Percentiles rank a stretch among this genome's conserved stretches.
Evolutionary conservation across 1,140 invertebrate genomes (phyloP).

Genomic region (Pseudomyrmex dendroicus): DNA sequence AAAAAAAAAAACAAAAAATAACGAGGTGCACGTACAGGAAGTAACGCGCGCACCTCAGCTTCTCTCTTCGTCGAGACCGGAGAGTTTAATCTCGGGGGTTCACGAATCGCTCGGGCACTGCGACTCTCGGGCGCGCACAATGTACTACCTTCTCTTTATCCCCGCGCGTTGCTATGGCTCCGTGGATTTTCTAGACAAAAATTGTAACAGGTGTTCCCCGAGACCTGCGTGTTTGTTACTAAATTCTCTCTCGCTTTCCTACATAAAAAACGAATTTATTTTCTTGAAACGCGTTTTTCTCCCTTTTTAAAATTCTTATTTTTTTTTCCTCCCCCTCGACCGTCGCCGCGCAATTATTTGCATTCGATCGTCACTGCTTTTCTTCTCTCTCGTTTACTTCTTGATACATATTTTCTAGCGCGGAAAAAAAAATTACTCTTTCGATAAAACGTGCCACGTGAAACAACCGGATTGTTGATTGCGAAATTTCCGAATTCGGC

Average conservation of each 20-base stretch:
- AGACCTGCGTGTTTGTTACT: background rate
- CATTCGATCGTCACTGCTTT: no score
- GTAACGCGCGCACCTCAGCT: slow-evolving; percentile 34
- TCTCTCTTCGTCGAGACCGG: slow-evolving; percentile 51
- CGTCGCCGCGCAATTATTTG: background rate
- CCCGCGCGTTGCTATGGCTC: slow-evolving; percentile 4
- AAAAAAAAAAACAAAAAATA: slow-evolving; percentile 19
- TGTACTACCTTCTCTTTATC: slow-evolving; percentile 25
- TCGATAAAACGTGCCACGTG: background rate
- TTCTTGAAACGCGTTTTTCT: background rate
- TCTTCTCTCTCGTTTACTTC: no score
- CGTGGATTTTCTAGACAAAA: slow-evolving; percentile 30
- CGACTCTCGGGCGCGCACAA: slow-evolving; percentile 15
- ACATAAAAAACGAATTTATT: slow-evolving; percentile 4
- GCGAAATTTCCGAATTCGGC: slow-evolving; percentile 16
- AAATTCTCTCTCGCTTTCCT: background rate
- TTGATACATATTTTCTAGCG: background rate
- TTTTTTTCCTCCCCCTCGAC: no score
- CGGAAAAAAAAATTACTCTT: background rate
- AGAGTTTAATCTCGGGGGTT: slow-evolving; percentile 59
- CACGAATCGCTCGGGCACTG: slow-evolving; percentile 39
- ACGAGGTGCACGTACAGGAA: slow-evolving; percentile 21
- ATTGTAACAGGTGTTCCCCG: slow-evolving; percentile 42
- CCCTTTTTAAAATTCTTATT: no score
- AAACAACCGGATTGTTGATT: background rate